Evolutionary conservation across 2,113 vertebrate species (phyloP).

Genomic region (Rafetus swinhoei): DNA sequence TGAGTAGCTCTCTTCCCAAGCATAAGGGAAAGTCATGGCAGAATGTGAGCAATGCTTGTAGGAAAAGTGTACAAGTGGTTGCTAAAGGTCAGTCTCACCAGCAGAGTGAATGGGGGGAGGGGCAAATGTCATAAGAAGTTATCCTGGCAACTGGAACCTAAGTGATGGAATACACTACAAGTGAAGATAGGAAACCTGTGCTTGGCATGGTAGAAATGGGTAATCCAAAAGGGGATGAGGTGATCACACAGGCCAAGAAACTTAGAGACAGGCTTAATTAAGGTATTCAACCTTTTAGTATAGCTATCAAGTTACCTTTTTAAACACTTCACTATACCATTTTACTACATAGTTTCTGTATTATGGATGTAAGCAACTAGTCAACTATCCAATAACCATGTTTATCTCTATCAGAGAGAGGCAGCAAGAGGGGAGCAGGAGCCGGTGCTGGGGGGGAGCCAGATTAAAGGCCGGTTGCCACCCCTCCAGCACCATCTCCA

Average conservation of each 20-base stretch:
- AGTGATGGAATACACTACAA: neutral
- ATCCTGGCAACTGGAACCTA: neutral
- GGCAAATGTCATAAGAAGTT: neutral
- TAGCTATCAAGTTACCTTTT: neutral
- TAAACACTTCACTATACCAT: neutral
- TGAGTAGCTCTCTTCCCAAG: neutral
- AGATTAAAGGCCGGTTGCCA: too few relatives aligned
- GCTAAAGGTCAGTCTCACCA: neutral
- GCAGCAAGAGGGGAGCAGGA: too few relatives aligned
- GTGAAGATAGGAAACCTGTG: neutral
- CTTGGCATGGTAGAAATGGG: neutral
- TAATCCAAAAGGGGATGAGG: neutral
- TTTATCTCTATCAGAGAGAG: too few relatives aligned
- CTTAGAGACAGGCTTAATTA: neutral
- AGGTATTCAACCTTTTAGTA: constrained; percentile 1
- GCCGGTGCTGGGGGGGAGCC: too few relatives aligned
- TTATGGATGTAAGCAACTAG: too few relatives aligned
- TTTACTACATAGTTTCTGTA: neutral
- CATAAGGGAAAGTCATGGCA: neutral
- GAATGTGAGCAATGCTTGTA: neutral
- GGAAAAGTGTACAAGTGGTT: neutral
- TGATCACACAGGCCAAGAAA: neutral
- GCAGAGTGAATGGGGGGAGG: neutral
- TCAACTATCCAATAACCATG: too few relatives aligned
- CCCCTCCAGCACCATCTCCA: too few relatives aligned